Conservation (phyloP, 2,888 invertebrate genomes). For the Tinea pellionella region DNA sequence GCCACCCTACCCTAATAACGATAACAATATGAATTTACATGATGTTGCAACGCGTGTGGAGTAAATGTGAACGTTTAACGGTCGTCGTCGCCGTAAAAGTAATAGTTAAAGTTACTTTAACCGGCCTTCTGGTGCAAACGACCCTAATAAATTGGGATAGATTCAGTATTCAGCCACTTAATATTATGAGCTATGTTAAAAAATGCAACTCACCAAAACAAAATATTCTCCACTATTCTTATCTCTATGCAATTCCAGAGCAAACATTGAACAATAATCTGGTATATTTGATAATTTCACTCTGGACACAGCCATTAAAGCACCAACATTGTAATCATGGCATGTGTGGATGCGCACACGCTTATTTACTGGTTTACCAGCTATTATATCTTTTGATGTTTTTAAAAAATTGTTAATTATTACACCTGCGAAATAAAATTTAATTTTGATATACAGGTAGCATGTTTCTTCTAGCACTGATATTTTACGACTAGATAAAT, state of each 20-base stretch:
- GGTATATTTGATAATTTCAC: conserved; percentile 37
- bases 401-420: conserved; percentile 41
- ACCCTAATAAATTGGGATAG: too few relatives aligned
- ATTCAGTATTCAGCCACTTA: too few relatives aligned
- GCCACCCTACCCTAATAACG: too few relatives aligned
- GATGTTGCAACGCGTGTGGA: too few relatives aligned
- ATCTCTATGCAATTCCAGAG: conserved; percentile 41
- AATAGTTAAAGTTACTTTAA: too few relatives aligned
- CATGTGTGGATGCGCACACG: conserved; percentile 39
- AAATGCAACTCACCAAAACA: conserved; percentile 38
- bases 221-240: conserved; percentile 32
- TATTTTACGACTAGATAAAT: too few relatives aligned
- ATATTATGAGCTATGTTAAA: too few relatives aligned
- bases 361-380: conserved; percentile 30
- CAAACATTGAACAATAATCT: conserved; percentile 47
- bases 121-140: too few relatives aligned
- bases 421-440: conserved; percentile 32
- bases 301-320: conserved; percentile 44
- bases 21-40: too few relatives aligned
- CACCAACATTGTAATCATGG: conserved; percentile 56
- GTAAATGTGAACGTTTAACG: too few relatives aligned
- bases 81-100: too few relatives aligned
- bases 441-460: background rate
- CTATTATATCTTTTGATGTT: conserved; percentile 35
- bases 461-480: too few relatives aligned